Evolutionary conservation across 2,113 vertebrate genomes (phyloP).

Genomic region (Siniperca knerii): DNA sequence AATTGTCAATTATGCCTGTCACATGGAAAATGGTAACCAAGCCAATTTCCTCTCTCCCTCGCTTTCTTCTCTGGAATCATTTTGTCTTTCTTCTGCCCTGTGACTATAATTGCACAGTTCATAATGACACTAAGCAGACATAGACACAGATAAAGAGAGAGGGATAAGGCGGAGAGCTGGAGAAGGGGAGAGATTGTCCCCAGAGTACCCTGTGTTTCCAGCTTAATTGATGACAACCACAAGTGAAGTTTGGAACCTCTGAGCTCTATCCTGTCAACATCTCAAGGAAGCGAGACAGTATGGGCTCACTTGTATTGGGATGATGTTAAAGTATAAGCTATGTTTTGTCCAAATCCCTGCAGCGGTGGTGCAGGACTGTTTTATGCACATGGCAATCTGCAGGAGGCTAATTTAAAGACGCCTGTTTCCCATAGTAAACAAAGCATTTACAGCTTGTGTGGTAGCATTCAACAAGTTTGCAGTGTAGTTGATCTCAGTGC

Average conservation of each 20-base stretch:
- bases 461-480: constrained; percentile 58
- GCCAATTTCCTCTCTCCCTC: constrained; percentile 58
- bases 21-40: constrained; percentile 61
- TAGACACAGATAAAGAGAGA: constrained; percentile 59
- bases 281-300: constrained; percentile 46
- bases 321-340: constrained; percentile 51
- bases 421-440: constrained; percentile 69
- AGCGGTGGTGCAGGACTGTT: constrained; percentile 48
- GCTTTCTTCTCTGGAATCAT: constrained; percentile 41
- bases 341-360: constrained; percentile 50
- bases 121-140: constrained; percentile 68
- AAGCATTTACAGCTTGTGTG: constrained; percentile 74
- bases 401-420: constrained; percentile 74
- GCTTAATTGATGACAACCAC: constrained; percentile 68
- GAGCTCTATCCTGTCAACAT: constrained; percentile 68
- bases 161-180: constrained; percentile 33
- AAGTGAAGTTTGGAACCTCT: constrained; percentile 56
- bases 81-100: constrained; percentile 59
- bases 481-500: constrained; percentile 36
- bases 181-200: constrained; percentile 47
- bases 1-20: constrained; percentile 74
- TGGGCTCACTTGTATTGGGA: constrained; percentile 25
- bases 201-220: constrained; percentile 58
- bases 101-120: constrained; percentile 64
- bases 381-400: constrained; percentile 69